Percentiles rank a stretch among this genome's conserved stretches.
Conservation (phyloP, 2,888 invertebrate genomes). For the Agonum fuliginosum region DNA sequence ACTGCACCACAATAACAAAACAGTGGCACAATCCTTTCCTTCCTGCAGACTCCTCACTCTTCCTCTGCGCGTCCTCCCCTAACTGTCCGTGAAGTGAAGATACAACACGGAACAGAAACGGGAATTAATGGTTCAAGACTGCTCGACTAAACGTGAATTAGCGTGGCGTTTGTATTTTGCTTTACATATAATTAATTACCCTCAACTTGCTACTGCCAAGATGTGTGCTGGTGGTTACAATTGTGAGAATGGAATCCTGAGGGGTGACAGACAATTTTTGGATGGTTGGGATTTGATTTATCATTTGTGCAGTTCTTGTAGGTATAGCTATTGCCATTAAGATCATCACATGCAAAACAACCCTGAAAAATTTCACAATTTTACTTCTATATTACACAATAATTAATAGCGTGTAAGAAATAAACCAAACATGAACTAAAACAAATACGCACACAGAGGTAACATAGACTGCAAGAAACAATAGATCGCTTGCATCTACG, state of each 20-base stretch:
- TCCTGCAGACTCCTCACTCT: neutral
- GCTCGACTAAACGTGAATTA: slow-evolving; percentile 59
- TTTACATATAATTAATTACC: slow-evolving; percentile 59
- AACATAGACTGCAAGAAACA: too few species aligned
- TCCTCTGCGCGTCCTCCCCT: neutral
- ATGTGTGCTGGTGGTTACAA: slow-evolving; percentile 29
- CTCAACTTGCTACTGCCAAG: slow-evolving; percentile 13
- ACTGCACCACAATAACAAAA: neutral
- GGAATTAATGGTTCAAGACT: slow-evolving; percentile 60
- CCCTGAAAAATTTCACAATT: too few species aligned
- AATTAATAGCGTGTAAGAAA: too few species aligned
- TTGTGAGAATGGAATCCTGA: slow-evolving; percentile 30
- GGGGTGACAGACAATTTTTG: neutral
- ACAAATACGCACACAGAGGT: too few species aligned
- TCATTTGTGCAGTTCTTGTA: neutral
- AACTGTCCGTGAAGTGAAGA: slow-evolving; percentile 48
- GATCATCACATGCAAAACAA: too few species aligned
- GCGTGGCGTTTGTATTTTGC: slow-evolving; percentile 59
- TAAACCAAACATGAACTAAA: too few species aligned
- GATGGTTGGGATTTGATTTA: neutral
- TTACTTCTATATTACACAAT: too few species aligned
- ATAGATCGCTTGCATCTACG: too few species aligned
- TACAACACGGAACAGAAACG: slow-evolving; percentile 55
- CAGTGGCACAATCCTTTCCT: slow-evolving; percentile 9
- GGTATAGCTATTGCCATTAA: neutral